Conservation (phyloP, 2,113 vertebrate genomes). For the Malurus cyaneus region DNA sequence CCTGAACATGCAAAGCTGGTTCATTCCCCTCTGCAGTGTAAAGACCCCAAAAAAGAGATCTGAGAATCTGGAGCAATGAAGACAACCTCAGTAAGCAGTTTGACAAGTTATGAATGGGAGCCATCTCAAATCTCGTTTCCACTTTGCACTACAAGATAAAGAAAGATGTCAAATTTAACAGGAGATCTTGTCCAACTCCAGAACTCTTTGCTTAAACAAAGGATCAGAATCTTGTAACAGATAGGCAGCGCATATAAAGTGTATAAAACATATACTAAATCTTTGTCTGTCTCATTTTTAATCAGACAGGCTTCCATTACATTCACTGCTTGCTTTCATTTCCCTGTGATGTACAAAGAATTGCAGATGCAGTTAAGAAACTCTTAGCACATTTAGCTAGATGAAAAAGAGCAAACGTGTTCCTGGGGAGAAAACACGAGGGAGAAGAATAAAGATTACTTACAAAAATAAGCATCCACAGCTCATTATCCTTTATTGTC, state of each 20-base stretch:
- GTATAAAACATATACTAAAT: neutral
- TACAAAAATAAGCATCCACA: conserved; percentile 5
- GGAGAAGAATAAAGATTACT: conserved; percentile 18
- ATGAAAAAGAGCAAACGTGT: neutral
- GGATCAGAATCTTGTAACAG: neutral
- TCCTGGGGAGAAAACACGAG: neutral
- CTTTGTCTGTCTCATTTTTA: neutral
- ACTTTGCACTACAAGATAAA: neutral
- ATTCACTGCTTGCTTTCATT: neutral
- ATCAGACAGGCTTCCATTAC: neutral
- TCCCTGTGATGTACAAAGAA: neutral
- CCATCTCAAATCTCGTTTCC: neutral
- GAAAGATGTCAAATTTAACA: neutral
- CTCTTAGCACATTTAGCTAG: neutral
- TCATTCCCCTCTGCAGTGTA: neutral
- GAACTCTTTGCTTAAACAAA: neutral
- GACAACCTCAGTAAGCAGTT: neutral
- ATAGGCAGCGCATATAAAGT: neutral
- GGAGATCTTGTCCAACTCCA: neutral
- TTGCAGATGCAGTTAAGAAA: neutral
- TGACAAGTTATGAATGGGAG: neutral
- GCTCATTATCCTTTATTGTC: conserved; percentile 42
- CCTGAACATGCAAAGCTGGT: neutral
- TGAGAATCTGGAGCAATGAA: neutral
- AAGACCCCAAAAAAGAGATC: neutral